These are phyloP conservation scores for Ochotona princeps DNA, from an alignment of 2,113 vertebrate species.

Conservation along the genomic window DNA sequence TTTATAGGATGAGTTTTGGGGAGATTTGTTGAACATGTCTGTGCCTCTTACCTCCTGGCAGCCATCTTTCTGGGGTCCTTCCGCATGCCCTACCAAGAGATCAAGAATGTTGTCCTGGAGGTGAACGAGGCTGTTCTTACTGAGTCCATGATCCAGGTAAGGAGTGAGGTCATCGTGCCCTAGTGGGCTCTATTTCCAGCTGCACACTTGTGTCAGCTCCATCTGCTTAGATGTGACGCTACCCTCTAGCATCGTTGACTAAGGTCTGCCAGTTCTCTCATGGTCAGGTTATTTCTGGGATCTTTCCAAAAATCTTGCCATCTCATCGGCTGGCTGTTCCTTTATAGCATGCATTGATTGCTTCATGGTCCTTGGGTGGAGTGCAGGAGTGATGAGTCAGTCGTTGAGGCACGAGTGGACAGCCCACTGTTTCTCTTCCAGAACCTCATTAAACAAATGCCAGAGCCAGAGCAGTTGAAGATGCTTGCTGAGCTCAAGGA, in stretches of 20 bases:
- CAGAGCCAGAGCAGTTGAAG: constrained; percentile 86
- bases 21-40: constrained; percentile 40
- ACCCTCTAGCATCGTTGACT: not conserved
- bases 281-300: too few species aligned
- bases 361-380: not conserved
- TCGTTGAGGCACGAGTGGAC: not conserved
- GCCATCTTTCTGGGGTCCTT: constrained; percentile 93
- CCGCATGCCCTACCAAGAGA: constrained; percentile 91
- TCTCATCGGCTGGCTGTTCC: not conserved
- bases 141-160: constrained; percentile 90
- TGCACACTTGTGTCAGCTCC: not conserved
- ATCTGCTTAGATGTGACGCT: not conserved
- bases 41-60: constrained; percentile 74
- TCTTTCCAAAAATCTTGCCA: not conserved
- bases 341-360: not conserved
- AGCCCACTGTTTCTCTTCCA: constrained; percentile 68
- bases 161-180: not conserved
- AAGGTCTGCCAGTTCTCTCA: not conserved
- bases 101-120: constrained; percentile 89
- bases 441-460: constrained; percentile 92
- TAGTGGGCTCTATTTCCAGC: not conserved
- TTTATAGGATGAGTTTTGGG: not conserved
- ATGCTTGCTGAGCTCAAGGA: constrained; percentile 89
- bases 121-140: constrained; percentile 91
- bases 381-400: not conserved